Base-by-base conservation (phyloP, 2,888 invertebrate genomes). In the Opisthograptis luteolata region DNA sequence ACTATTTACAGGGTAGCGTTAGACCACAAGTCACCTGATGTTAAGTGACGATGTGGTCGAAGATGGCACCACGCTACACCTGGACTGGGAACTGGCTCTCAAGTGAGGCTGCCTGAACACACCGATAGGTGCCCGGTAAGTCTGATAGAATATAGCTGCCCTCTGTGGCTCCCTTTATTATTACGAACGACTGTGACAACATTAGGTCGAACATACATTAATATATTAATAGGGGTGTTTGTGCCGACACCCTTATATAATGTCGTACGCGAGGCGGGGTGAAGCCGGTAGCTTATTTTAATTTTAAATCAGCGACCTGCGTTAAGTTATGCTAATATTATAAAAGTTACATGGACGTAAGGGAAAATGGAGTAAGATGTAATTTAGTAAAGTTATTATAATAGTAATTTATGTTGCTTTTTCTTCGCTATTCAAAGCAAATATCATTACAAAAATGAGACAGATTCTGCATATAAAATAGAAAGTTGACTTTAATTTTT, bases 271-370 rank as follows among this genome's bases (percentile, higher is more conserved):
- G 46, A 30, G 40, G 39, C 44, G 54, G 70, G 64, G 66, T 62
- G 58, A 53, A 51, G 55, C 58, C 51, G 35, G 32, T 10, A 28
- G 62, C 68, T 68, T 68, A 73, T 76, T 76, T 68, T 68, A 76
- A 76, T 70, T 76, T 74, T 68, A 74, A 74, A 76, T 76, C 63
- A 71, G 47, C 62, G 62, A 76, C 76, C 63, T 70, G 47, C 62
- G 62, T 48, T 64, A 66, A 73, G 58, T 64, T 64, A 73, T 73
- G 73, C 60, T 65, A 70, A 70, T 69, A 53, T 43, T 32, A 51
- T 49, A 53, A 60, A 63, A 57, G 61, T 67, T 67, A 62, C 60
- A 62, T 43, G 52, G 32, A 31, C 44, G n/a, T n/a, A n/a, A n/a
- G 41, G 51, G 50, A 60, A 60, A 67, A 51, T 48, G 43, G 47